Base-by-base conservation (phyloP, 2,113 vertebrate genomes). In the Burhinus bistriatus region DNA sequence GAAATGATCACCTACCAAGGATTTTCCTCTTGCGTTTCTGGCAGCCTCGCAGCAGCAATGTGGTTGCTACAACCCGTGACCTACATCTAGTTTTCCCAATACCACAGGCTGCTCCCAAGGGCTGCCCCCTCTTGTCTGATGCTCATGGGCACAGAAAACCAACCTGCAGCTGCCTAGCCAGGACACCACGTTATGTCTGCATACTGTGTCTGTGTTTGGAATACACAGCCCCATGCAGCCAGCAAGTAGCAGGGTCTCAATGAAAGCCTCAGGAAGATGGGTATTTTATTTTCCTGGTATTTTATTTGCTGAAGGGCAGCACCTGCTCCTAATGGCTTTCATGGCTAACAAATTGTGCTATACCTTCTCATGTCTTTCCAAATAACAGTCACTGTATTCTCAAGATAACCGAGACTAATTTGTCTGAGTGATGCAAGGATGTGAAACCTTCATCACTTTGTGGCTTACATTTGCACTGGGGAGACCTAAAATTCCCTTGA, bases 351-450 rank as follows among this genome's bases (percentile, higher is more conserved):
- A 75, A 79, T 12, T 49, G 23, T 51, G 23, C 59, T 62, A 20
- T 5, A 54, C 18, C 36, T 64, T 69, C 57, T 84, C 58, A 40
- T 5, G 0, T 49, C 45, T 75, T 72, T 86, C 11, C 11, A 88
- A 93, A 59, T 52, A 94, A 69, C 32, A 61, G 23, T 38, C 42
- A 52, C 26, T 42, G 16, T 61, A 88, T 76, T 82, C 65, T 95
- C 55, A 76, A 79, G 51, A 61, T 61, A 92, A 68, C 9, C 3
- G 5, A 57, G 51, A 84, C 61, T 59, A 81, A 68, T 57, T 62
- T 72, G 26, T 15, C 52, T 52, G 64, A 76, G 32, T 95, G 95
- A 96, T 95, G 95, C 78, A 97, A 97, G 26, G 51, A 54, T 61
- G 34, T 89, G 90, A 95, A 97, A 96, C 54, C 30, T 93, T 85